Evolutionary conservation across 2,888 invertebrate genomes (phyloP), one percentile per base, ranked within the genome.

Genomic region (Timema cristinae): DNA sequence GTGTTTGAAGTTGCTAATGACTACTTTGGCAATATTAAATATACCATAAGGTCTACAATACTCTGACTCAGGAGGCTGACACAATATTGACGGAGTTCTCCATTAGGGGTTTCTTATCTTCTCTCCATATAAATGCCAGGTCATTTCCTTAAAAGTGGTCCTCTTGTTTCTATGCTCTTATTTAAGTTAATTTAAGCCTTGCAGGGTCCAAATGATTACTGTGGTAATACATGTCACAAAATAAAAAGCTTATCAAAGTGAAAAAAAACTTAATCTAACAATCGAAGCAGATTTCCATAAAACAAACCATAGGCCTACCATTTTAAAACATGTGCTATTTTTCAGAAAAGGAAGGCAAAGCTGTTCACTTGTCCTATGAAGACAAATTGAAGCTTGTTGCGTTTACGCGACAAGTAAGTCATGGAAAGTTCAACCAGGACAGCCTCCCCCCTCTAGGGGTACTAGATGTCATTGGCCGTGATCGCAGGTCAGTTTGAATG

Each of bases 311-410:
- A 32, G 10, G 61, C 61, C 11, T 32, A 32, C 32, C 32, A 32
- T 32, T 32, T 32, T 11, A 32, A 54, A n/a, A 13, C 54, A 54
- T 2, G 48, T 59, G 32, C 68, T 77, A 77, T 76, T 76, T 85
- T 85, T 15, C 83, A 97, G 98, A 98, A 82, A 97, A 98, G 84
- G 94, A 95, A 84, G 97, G 97, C n/a, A 98, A 97, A 85, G 98
- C 97, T 5, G 87, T 98, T 67, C 95, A 96, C 79, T 86, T 97
- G 74, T 94, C 95, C 66, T 98, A 98, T 82, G 93, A 95, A 82
- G 96, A 98, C 80, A 94, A 95, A 80, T 83, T 97, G 71, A 92
- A 92, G 80, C 84, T 98, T 75, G 93, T 97, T 16, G 97, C 97
- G 2, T 93, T 92, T 79, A 94, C 94, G 10, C 95, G 97, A 80